Percentiles rank a stretch among this genome's conserved stretches.
phyloP scores from a whole-genome alignment of 2,888 invertebrate species.

The Pilophorus perplexus region DNA sequence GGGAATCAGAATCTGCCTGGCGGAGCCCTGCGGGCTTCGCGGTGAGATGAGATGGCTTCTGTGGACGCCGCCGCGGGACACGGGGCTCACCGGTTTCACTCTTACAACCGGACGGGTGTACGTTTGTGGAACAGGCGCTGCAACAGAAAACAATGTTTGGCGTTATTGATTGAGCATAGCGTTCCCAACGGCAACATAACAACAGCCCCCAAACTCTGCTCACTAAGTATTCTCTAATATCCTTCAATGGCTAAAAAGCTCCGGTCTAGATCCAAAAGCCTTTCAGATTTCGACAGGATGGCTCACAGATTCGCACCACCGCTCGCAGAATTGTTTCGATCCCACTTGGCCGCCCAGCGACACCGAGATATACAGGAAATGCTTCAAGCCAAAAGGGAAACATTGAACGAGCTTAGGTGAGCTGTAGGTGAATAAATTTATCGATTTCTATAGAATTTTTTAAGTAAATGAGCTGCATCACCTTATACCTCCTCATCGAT shows the following conservation, averaged over 20 bases:
- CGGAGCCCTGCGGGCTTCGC: no score
- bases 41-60: no score
- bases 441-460: no score
- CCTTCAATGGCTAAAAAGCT: not conserved
- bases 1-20: slow-evolving; percentile 70
- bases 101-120: slow-evolving; percentile 43
- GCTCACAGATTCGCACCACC: slow-evolving; percentile 10
- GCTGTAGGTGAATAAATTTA: no score
- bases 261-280: not conserved
- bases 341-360: slow-evolving; percentile 2
- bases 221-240: no score
- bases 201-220: no score
- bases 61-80: slow-evolving; percentile 7
- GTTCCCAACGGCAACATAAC: no score
- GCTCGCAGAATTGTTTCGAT: not conserved
- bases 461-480: no score
- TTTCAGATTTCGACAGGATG: not conserved
- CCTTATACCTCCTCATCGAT: no score
- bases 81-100: slow-evolving; percentile 46
- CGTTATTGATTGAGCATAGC: no score
- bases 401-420: slow-evolving; percentile 13
- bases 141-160: no score
- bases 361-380: not conserved
- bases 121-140: slow-evolving; percentile 2
- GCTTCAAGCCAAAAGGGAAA: not conserved